These are phyloP conservation scores for Panagrolaimus sp. DNA, from an alignment of 1,140 invertebrate species.

Conservation along the genomic window DNA sequence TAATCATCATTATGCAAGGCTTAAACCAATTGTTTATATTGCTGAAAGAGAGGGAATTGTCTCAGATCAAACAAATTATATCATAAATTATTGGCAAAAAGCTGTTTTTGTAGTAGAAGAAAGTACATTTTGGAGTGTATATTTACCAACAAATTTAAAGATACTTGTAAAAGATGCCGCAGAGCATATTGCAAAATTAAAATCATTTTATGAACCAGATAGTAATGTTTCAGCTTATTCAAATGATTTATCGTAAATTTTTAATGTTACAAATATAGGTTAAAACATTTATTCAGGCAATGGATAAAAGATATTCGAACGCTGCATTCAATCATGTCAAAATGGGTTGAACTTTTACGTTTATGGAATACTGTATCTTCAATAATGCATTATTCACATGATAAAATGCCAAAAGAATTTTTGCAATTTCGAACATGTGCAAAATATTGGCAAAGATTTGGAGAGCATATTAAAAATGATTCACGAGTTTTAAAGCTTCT, in stretches of 20 bases:
- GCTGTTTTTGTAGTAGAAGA: constrained; percentile 14
- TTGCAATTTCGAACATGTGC: constrained; percentile 30
- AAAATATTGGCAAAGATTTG: constrained; percentile 30
- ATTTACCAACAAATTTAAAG: constrained; percentile 26
- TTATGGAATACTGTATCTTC: constrained; percentile 29
- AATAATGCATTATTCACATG: constrained; percentile 32
- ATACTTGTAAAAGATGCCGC: constrained; percentile 21
- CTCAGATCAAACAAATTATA: constrained; percentile 38
- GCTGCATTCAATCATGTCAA: constrained; percentile 18
- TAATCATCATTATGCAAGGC: constrained; percentile 29
- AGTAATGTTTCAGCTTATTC: constrained; percentile 30
- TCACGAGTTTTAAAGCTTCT: constrained; percentile 31
- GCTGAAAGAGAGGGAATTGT: constrained; percentile 33
- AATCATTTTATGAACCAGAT: constrained; percentile 30
- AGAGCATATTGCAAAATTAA: constrained; percentile 29
- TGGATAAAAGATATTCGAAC: constrained; percentile 27
- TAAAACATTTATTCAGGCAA: constrained; percentile 23
- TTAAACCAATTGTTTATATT: constrained; percentile 35
- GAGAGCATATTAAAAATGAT: constrained; percentile 34
- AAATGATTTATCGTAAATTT: constrained; percentile 27
- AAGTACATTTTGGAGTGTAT: constrained; percentile 26
- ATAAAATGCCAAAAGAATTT: constrained; percentile 32
- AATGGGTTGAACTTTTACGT: constrained; percentile 31
- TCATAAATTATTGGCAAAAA: constrained; percentile 33
- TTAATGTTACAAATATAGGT: not conserved